Evolutionary conservation across 1,140 invertebrate genomes (phyloP).

Genomic region (Eriocheir sinensis): DNA sequence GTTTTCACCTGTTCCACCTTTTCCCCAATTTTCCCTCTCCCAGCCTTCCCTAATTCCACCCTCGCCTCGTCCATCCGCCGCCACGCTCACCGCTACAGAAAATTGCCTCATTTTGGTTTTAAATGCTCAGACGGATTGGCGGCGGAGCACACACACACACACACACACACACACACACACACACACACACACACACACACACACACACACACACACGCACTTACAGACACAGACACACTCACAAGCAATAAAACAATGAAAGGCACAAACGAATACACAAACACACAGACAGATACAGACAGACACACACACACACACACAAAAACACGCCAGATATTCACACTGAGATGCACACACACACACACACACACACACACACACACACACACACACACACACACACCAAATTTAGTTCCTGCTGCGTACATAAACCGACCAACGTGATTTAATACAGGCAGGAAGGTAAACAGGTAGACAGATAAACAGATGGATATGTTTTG

Average conservation of each 20-base stretch:
- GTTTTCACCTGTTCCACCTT: too few species aligned
- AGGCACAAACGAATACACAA: background rate
- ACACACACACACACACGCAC: background rate
- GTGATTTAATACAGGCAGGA: background rate
- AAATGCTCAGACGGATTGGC: background rate
- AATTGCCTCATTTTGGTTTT: background rate
- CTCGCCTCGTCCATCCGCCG: background rate
- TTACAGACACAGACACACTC: background rate
- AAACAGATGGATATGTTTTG: background rate
- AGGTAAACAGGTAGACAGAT: background rate
- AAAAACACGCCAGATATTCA: background rate
- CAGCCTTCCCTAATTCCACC: background rate
- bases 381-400: background rate
- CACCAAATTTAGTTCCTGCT: background rate
- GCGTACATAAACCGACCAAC: too few species aligned
- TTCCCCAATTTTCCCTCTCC: background rate
- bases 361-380: background rate
- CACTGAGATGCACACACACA: background rate
- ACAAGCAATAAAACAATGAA: background rate
- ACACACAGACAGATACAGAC: background rate
- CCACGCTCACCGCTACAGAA: background rate
- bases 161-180: background rate
- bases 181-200: background rate
- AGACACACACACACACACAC: background rate
- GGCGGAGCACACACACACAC: conserved; percentile 15